Evolutionary conservation across 1,140 invertebrate genomes (phyloP), one percentile per base, ranked within the genome.

Genomic region (Potamilus streckersoni): DNA sequence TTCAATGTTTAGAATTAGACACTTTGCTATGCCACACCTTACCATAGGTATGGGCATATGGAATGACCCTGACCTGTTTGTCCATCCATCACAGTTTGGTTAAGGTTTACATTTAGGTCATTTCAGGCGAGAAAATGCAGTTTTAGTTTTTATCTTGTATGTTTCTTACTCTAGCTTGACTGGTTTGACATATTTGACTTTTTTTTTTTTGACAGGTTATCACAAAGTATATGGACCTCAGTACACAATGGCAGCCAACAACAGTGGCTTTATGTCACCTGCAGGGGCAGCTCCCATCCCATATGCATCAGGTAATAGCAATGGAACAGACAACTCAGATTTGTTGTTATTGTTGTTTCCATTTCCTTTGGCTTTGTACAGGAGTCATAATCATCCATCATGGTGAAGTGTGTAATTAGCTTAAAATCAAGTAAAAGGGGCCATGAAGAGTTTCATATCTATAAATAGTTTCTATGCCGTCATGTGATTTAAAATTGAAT

Each of bases 191-290:
- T 59, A n/a, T 63, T 17, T 20, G 23, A 60, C 38, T 59, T 62
- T 60, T 61, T 65, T n/a, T n/a, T n/a, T 71, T 13, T 56, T 71
- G 66, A 14, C 71, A 86, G 84, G 82, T 65, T 86, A 86, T 69
- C 80, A 86, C 75, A 76, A 77, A 31, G 60, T 86, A 27, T 69
- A 83, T 73, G 81, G 82, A n/a, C 78, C 81, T 2, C 78, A 77
- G n/a, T 83, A 82, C 72, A 84, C 79, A 67, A 66, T 76, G 5
- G 69, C 78, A 6, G 70, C 73, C 27, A 82, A 77, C 15, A 73
- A 74, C 31, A 81, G 65, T 17, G 68, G 55, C 16, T 71, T 80
- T 58, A 73, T 64, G 1, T 68, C 71, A 8, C 74, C 79, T 23
- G 76, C 69, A 14, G 65, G 66, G 12, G 79, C 69, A 27, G 38